Conservation (phyloP, 2,888 invertebrate species). For the Drosophila parthenogenetica region DNA sequence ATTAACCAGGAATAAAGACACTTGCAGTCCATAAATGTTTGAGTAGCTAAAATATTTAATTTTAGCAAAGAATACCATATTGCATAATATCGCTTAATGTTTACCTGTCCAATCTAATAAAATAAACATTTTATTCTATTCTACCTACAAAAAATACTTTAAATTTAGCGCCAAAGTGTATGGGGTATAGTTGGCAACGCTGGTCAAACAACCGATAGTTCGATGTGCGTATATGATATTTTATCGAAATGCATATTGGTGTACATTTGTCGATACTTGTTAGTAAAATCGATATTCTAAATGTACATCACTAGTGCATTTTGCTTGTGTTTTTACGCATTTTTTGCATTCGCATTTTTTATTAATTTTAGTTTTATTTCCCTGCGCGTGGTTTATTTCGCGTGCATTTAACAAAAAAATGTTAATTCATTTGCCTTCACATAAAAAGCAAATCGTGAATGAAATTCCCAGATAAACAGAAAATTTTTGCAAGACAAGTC, state of each 20-base stretch:
- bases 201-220: neutral
- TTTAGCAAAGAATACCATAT: slow-evolving; percentile 46
- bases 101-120: slow-evolving; percentile 40
- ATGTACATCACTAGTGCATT: slow-evolving; percentile 52
- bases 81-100: slow-evolving; percentile 61
- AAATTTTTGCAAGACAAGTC: slow-evolving; percentile 12
- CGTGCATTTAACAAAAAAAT: slow-evolving; percentile 30
- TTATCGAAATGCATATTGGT: slow-evolving; percentile 3
- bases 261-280: slow-evolving; percentile 10
- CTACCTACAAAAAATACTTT: slow-evolving; percentile 5
- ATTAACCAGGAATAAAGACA: slow-evolving; percentile 69
- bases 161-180: slow-evolving; percentile 9
- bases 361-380: slow-evolving; percentile 53
- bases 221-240: too few relatives aligned
- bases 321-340: slow-evolving; percentile 56
- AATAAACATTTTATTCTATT: slow-evolving; percentile 50
- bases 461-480: slow-evolving; percentile 5
- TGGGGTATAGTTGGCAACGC: slow-evolving; percentile 41
- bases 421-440: slow-evolving; percentile 11
- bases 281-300: slow-evolving; percentile 10
- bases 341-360: slow-evolving; percentile 56
- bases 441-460: slow-evolving; percentile 2
- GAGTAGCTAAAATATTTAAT: slow-evolving; percentile 60
- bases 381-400: slow-evolving; percentile 37
- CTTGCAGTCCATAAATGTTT: slow-evolving; percentile 60